Percentiles rank a stretch among this genome's conserved stretches.
These are phyloP conservation scores for Falco columbarius DNA, from an alignment of 2,797 vertebrate species.

Conservation along the genomic window DNA sequence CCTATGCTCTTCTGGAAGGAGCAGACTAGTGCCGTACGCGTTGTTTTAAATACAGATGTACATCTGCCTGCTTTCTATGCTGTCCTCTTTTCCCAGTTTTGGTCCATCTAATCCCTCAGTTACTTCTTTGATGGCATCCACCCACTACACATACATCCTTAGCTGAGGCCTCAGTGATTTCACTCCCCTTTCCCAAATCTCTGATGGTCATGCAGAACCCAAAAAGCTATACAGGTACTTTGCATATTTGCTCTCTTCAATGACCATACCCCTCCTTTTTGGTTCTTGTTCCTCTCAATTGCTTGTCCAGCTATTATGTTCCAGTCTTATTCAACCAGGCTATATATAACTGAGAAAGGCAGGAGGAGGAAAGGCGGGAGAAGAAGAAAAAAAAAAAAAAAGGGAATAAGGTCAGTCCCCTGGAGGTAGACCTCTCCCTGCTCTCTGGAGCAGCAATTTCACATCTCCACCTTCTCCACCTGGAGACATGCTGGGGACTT, in stretches of 20 bases:
- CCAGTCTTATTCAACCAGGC: background rate
- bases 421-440: background rate
- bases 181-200: background rate
- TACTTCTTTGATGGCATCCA: background rate
- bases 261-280: background rate
- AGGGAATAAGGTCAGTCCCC: background rate
- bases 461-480: slow-evolving; percentile 37
- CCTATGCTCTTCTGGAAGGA: background rate
- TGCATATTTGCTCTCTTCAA: background rate
- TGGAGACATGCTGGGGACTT: slow-evolving; percentile 53
- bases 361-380: background rate
- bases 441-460: background rate
- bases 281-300: background rate
- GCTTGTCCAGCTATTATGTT: background rate
- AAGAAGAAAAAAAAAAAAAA: background rate
- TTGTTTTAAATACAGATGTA: background rate
- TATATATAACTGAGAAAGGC: background rate
- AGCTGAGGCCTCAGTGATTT: background rate
- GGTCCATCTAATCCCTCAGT: background rate
- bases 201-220: background rate
- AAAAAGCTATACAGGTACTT: background rate
- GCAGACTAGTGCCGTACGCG: background rate
- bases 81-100: background rate
- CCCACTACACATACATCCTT: background rate
- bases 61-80: background rate